Evolutionary conservation across 2,797 vertebrate genomes (phyloP).

Genomic region (Sebastes hubbsi): DNA sequence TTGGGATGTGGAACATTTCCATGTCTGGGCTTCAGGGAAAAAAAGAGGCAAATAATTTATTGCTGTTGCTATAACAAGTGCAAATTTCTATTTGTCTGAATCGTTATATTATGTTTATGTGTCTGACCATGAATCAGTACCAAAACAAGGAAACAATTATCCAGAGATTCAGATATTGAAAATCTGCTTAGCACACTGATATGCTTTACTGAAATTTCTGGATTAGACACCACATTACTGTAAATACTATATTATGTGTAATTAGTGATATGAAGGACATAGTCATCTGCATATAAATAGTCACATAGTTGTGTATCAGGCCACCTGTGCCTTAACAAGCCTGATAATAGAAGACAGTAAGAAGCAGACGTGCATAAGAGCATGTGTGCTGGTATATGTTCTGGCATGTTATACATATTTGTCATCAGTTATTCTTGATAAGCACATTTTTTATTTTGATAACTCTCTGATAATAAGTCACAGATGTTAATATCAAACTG

Average conservation of each 20-base stretch:
- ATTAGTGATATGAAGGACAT: not conserved
- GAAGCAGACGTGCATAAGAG: not conserved
- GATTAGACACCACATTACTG: not conserved
- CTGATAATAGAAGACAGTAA: not conserved
- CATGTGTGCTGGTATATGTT: not conserved
- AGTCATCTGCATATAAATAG: conserved; percentile 21
- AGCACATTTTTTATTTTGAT: not conserved
- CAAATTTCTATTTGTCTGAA: not conserved
- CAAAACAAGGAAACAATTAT: not conserved
- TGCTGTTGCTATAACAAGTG: not conserved
- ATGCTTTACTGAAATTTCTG: not conserved
- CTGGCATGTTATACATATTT: not conserved
- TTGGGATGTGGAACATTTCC: not conserved
- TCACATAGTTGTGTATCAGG: not conserved
- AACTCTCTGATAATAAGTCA: not conserved
- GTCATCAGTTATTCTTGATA: not conserved
- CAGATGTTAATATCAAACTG: not conserved
- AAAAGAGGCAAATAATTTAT: not conserved
- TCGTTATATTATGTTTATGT: not conserved
- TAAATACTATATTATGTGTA: not conserved
- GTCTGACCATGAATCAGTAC: not conserved
- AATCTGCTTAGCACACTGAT: not conserved
- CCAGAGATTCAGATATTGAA: not conserved
- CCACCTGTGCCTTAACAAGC: not conserved
- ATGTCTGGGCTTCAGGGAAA: not conserved